phyloP scores from a whole-genome alignment of 2,888 invertebrate genomes.

The Cremastinae sp. region DNA sequence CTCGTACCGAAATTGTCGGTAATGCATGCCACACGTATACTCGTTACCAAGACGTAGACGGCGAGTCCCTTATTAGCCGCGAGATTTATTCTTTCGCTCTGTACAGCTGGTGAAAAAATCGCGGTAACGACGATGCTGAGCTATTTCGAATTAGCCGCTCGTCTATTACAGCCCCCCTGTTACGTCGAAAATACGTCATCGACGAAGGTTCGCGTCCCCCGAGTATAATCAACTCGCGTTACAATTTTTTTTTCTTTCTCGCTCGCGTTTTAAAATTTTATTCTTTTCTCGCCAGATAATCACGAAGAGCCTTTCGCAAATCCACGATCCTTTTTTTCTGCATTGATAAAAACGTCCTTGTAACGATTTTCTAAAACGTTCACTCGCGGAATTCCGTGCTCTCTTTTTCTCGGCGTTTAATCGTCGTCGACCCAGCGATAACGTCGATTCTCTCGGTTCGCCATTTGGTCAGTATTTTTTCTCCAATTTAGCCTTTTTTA shows the following conservation, averaged over 20 bases:
- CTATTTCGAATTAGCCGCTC: constrained; percentile 46
- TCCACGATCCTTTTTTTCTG: background rate
- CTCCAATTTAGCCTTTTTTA: background rate
- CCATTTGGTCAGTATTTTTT: background rate
- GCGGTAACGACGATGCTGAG: constrained; percentile 15
- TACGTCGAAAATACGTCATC: constrained; percentile 24
- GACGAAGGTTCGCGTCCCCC: constrained; percentile 8
- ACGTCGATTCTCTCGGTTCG: background rate
- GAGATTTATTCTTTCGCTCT: constrained; percentile 48
- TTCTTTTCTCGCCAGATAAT: constrained; percentile 1
- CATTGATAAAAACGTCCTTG: background rate
- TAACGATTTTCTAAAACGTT: constrained; percentile 6
- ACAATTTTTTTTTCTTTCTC: background rate
- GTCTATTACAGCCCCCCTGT: constrained; percentile 30
- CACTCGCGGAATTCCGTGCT: constrained; percentile 5
- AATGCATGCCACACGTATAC: constrained; percentile 67
- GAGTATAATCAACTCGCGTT: constrained; percentile 6
- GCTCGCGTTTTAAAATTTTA: too few species aligned
- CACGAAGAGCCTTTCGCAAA: constrained; percentile 37
- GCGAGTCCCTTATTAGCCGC: constrained; percentile 54
- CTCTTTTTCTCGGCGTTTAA: background rate
- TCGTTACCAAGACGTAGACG: constrained; percentile 55
- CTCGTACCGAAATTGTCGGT: constrained; percentile 68
- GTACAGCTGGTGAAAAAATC: background rate
- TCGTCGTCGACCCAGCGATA: background rate